These are phyloP conservation scores for Calcarius lapponicus DNA, from an alignment of 2,797 vertebrate species.

Conservation along the genomic window DNA sequence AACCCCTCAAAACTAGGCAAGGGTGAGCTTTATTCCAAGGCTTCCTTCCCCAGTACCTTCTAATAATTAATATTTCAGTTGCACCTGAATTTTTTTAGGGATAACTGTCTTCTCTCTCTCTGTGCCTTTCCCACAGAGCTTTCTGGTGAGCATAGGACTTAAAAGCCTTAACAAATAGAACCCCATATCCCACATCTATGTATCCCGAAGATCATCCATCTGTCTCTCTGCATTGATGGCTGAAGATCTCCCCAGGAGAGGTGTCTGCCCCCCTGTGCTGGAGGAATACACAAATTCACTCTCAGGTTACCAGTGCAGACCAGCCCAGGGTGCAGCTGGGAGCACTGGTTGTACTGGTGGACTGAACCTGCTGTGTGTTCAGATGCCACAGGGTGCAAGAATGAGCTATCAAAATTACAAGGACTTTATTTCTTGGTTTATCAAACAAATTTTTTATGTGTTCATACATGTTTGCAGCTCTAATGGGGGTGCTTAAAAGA, in stretches of 20 bases:
- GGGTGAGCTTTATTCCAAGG: not conserved
- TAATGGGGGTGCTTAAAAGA: not conserved
- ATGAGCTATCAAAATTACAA: too few relatives aligned
- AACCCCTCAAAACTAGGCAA: not conserved
- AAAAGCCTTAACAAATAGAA: not conserved
- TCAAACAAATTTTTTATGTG: not conserved
- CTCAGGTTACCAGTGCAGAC: too few relatives aligned
- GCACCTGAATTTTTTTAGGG: not conserved
- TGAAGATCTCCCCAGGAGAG: not conserved
- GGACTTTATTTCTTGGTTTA: not conserved
- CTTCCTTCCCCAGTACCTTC: not conserved
- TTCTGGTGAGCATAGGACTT: not conserved
- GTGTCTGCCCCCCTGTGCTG: fast-evolving
- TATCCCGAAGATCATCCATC: not conserved
- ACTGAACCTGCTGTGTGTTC: not conserved
- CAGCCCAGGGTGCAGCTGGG: not conserved
- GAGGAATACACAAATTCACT: not conserved
- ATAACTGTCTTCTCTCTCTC: not conserved
- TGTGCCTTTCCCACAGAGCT: not conserved
- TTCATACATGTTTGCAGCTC: not conserved
- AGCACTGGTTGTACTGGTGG: not conserved
- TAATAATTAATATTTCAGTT: not conserved
- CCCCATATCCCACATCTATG: not conserved
- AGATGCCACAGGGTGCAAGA: not conserved
- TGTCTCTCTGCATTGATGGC: not conserved